Percentiles rank a stretch among this genome's conserved stretches.
phyloP scores from a whole-genome alignment of 2,888 invertebrate genomes.

The Macrosiphum euphorbiae region DNA sequence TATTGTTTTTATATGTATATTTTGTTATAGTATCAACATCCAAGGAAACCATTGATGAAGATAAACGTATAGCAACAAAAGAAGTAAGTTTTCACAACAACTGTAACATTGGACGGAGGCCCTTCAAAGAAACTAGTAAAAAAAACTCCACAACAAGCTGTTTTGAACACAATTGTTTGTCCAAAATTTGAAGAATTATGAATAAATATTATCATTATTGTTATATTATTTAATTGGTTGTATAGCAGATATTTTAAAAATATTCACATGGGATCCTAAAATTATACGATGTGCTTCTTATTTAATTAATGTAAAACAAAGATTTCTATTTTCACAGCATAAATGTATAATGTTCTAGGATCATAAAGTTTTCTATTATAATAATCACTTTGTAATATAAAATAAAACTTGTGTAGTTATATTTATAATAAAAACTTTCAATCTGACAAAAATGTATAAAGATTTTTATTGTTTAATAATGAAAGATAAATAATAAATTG shows the following conservation, averaged over 20 bases:
- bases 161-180: constrained; percentile 51
- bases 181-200: constrained; percentile 57
- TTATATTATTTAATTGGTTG: background rate
- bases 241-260: background rate
- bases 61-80: background rate
- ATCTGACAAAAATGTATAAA: background rate
- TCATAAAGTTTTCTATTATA: background rate
- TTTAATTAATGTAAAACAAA: background rate
- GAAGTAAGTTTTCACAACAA: constrained; percentile 57
- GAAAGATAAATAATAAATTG: background rate
- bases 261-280: background rate
- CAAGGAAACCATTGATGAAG: constrained; percentile 40
- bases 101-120: constrained; percentile 51
- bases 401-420: background rate
- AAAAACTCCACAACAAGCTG: constrained; percentile 44
- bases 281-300: background rate
- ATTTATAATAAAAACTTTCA: background rate
- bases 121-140: constrained; percentile 35
- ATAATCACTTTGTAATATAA: background rate
- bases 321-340: background rate
- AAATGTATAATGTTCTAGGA: background rate
- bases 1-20: background rate
- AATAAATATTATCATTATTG: background rate
- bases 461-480: too few species aligned
- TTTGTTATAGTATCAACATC: background rate